Base-by-base conservation (phyloP, 2,113 vertebrate species). In the Bothrops jararaca region DNA sequence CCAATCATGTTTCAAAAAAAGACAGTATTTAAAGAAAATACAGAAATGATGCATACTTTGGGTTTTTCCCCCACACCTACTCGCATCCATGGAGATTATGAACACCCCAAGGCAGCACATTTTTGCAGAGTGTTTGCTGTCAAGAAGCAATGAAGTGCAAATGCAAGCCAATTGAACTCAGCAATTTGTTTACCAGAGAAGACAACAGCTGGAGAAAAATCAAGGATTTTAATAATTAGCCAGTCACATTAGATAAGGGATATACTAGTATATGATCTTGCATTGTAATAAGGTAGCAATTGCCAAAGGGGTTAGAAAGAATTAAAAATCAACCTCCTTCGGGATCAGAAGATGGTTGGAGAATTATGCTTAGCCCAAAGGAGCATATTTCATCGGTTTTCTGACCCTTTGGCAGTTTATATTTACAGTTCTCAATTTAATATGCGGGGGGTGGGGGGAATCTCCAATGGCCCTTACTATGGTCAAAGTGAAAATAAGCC, bases 111-210 rank as follows among this genome's bases (percentile, higher is more conserved):
- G 94, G 96, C 95, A 94, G 91, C 85, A 95, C 88, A 92, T 97
- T 97, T 97, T 96, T 95, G 94, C 48, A 53, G 92, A 56, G 2
- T 57, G 64, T 90, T 96, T 96, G 90, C 96, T 96, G 96, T 97
- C 96, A 97, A 96, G 95, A 97, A 94, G 95, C 96, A 96, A 95
- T 94, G 96, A 97, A 97, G 96, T 97, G 95, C 95, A 96, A 97
- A 96, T 90, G 92, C 95, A 96, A 97, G 94, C 93, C 96, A 96
- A 96, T 13, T 93, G 91, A 97, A 96, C 87, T 96, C 91, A 94
- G 94, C 93, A 91, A 96, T 96, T 96, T 97, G 95, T 97, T 97
- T 97, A 96, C 91, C 90, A 86, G 91, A 58, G 94, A 97, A 96
- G 93, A 95, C 95, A 97, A 96, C 91, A 96, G 95, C 96, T 97